These are phyloP conservation scores for Patella depressa DNA, from an alignment of 2,888 invertebrate species.

Conservation along the genomic window DNA sequence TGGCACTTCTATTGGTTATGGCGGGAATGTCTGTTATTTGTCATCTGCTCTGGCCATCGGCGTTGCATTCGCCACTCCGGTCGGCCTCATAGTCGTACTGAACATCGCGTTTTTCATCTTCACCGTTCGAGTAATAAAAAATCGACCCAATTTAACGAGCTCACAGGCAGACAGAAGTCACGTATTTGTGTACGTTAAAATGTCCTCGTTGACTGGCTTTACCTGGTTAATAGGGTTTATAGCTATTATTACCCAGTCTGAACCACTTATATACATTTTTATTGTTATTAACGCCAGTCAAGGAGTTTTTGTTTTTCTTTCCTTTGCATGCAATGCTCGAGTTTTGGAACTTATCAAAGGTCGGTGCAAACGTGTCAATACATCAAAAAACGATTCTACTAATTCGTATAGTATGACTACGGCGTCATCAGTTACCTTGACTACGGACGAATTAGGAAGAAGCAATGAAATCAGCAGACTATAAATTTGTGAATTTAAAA, in stretches of 20 bases:
- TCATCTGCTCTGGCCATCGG: constrained; percentile 26
- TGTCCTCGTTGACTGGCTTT: constrained; percentile 41
- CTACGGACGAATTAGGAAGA: no score
- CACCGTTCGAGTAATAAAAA: constrained; percentile 32
- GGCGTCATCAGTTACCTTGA: no score
- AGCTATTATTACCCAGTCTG: constrained; percentile 18
- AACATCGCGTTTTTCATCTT: constrained; percentile 35
- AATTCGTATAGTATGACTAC: no score
- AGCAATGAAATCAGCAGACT: no score
- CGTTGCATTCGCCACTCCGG: constrained; percentile 31
- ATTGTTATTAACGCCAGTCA: constrained; percentile 36
- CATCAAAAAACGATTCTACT: no score
- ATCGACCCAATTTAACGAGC: constrained; percentile 23
- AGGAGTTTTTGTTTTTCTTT: constrained; percentile 39
- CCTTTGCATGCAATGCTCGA: constrained; percentile 35
- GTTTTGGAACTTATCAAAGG: constrained; percentile 24
- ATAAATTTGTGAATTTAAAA: no score
- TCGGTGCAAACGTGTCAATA: background rate
- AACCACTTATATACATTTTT: constrained; percentile 25
- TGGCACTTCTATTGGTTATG: constrained; percentile 35
- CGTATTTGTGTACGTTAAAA: constrained; percentile 34
- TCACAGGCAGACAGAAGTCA: constrained; percentile 29
- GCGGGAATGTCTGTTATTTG: constrained; percentile 35
- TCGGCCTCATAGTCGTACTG: constrained; percentile 25
- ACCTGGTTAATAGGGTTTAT: constrained; percentile 34